Base-by-base conservation (phyloP, 2,113 vertebrate species). In the Morone saxatilis region DNA sequence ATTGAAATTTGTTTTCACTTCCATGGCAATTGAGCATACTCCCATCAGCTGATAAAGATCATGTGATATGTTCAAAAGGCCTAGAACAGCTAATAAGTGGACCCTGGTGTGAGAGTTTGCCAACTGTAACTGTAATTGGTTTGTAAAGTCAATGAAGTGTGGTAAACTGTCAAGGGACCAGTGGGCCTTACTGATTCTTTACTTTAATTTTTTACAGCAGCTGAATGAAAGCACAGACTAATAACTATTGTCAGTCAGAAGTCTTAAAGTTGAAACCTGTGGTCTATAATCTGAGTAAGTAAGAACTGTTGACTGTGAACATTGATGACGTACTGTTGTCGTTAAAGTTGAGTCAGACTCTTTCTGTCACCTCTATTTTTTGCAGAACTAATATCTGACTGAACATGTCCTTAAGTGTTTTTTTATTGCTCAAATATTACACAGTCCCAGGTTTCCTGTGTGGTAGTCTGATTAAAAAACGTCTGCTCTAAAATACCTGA, bases 91-190 rank as follows among this genome's bases (percentile, higher is more conserved):
- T 19, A n/a, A 41, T 16, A 19, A 41, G 7, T 22, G 9, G 17
- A 72, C 51, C 70, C 10, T 71, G 12, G 12, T 38, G n/a, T 43
- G 36, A 56, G 20, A 14, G 45, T 48, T 73, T 60, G 17, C 12
- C 45, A 62, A 1, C 19, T 62, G 71, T 62, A 4, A 61, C 14
- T 61, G 48, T 31, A 31, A 31, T 54, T 54, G 31, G 16, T 56
- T 36, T 76, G 45, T 62, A n/a, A 65, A 76, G 73, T 25, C 2
- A 7, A 65, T 25, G 5, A 25, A 40, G 48, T 12, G 73, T 76
- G 38, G 54, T 19, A 36, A 13, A 48, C 41, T 60, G 19, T 31
- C 5, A 59, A 41, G 54, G 25, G 53, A n/a, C 12, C 22, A 31
- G 41, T 4, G 36, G 43, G 9, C 9, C n/a, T 31, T 36, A 13